Percentiles rank a stretch among this genome's conserved stretches.
phyloP scores from a whole-genome alignment of 2,113 vertebrate species.

The Notarius quadriscutis region DNA sequence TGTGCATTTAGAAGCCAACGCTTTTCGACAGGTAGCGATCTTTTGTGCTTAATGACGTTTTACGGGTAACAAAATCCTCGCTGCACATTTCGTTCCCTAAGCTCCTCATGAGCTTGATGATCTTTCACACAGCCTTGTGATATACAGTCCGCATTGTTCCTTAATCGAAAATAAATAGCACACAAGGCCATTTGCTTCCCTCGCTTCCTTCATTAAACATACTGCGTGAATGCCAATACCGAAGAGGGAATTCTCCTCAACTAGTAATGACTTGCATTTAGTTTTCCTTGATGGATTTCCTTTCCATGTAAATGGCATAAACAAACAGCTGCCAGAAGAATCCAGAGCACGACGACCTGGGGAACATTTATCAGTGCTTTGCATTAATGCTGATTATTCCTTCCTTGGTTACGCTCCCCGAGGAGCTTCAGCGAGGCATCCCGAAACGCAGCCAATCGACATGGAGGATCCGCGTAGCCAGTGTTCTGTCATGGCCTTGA shows the following conservation, averaged over 20 bases:
- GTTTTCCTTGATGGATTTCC: conserved; percentile 63
- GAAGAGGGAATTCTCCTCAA: conserved; percentile 51
- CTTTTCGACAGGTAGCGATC: conserved; percentile 23
- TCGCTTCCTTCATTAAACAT: conserved; percentile 50
- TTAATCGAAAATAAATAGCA: conserved; percentile 54
- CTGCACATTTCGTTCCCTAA: background rate
- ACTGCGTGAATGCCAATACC: conserved; percentile 39
- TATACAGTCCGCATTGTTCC: conserved; percentile 36
- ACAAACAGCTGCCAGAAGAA: conserved; percentile 62
- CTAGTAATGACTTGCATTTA: conserved; percentile 53
- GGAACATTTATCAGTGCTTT: conserved; percentile 64
- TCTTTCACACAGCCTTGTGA: conserved; percentile 33
- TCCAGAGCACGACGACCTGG: conserved; percentile 36
- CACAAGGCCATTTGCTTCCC: conserved; percentile 34
- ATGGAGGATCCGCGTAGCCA: conserved; percentile 60
- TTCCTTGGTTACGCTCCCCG: conserved; percentile 49
- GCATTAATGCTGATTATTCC: conserved; percentile 66
- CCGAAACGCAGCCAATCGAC: conserved; percentile 61
- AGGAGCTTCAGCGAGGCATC: conserved; percentile 53
- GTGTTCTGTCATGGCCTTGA: conserved; percentile 56
- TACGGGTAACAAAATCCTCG: background rate
- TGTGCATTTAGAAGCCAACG: conserved; percentile 17
- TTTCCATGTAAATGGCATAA: conserved; percentile 64
- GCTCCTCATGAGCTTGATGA: conserved; percentile 32
- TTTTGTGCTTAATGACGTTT: conserved; percentile 30